phyloP scores from a whole-genome alignment of 1,140 invertebrate species.

The Uloborus diversus region DNA sequence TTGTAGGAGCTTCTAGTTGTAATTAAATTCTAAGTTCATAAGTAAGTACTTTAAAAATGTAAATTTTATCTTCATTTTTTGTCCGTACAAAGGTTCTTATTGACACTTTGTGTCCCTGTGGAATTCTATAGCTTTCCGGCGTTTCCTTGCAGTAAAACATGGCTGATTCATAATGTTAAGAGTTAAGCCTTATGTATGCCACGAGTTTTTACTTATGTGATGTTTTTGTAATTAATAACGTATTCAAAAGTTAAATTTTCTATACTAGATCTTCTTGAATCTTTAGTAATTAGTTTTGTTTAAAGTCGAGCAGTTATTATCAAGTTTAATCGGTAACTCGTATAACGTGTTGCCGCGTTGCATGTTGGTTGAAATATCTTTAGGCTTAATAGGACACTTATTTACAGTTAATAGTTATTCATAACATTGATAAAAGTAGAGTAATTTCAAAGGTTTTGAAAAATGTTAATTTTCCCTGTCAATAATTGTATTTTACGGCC shows the following conservation, averaged over 20 bases:
- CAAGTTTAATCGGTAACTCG: not conserved
- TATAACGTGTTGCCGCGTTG: slow-evolving; percentile 35
- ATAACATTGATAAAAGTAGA: too few relatives aligned
- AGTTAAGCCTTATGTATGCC: slow-evolving; percentile 43
- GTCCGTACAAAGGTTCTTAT: not conserved
- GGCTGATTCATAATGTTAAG: slow-evolving; percentile 5
- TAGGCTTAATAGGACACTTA: slow-evolving; percentile 26
- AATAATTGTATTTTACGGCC: too few relatives aligned
- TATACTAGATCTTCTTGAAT: not conserved
- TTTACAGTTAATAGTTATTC: not conserved
- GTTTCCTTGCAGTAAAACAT: slow-evolving; percentile 7
- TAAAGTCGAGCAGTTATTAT: too few relatives aligned
- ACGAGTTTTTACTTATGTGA: slow-evolving; percentile 42
- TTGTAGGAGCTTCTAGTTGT: not conserved
- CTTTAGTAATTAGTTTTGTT: too few relatives aligned
- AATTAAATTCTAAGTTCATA: slow-evolving; percentile 20
- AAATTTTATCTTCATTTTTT: not conserved
- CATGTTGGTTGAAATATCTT: slow-evolving; percentile 9
- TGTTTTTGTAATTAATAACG: not conserved
- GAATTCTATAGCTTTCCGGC: slow-evolving; percentile 1
- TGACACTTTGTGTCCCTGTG: not conserved
- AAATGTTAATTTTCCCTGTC: too few relatives aligned
- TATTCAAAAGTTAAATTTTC: not conserved
- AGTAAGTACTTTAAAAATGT: slow-evolving; percentile 17
- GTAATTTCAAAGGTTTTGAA: too few relatives aligned